phyloP scores from a whole-genome alignment of 2,888 invertebrate genomes.

The Eumerus sabulonum region DNA sequence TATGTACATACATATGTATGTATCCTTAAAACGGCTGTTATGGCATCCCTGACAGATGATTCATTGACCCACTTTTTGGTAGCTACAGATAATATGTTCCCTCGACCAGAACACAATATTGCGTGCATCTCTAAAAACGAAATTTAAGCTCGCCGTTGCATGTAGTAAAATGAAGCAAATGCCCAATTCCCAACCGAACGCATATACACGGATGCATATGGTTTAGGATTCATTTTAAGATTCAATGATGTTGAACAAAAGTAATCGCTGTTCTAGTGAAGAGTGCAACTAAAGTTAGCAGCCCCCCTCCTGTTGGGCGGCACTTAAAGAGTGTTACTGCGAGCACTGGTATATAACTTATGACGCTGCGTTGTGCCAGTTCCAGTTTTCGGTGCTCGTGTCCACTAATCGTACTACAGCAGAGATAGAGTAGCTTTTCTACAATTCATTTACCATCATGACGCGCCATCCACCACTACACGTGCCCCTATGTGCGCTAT shows the following conservation, averaged over 20 bases:
- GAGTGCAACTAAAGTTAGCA: slow-evolving; percentile 45
- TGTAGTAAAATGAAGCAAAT: slow-evolving; percentile 14
- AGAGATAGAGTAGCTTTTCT: slow-evolving; percentile 8
- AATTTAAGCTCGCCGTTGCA: background rate
- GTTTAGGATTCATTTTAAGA: slow-evolving; percentile 32
- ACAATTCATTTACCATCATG: slow-evolving; percentile 16
- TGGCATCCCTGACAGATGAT: slow-evolving; percentile 17
- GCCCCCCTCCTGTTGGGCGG: background rate
- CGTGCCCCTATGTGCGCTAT: background rate
- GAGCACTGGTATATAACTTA: background rate
- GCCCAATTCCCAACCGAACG: slow-evolving; percentile 31
- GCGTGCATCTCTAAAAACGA: slow-evolving; percentile 18
- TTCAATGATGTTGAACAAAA: slow-evolving; percentile 50
- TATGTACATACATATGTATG: no score
- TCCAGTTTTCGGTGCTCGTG: slow-evolving; percentile 24
- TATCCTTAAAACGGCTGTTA: no score
- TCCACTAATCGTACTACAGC: slow-evolving; percentile 35
- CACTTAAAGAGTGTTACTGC: background rate
- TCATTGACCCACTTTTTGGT: background rate
- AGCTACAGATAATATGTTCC: slow-evolving; percentile 1
- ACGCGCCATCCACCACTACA: background rate
- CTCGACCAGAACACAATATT: slow-evolving; percentile 24
- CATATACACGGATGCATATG: background rate
- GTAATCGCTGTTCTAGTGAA: slow-evolving; percentile 31
- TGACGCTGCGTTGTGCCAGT: slow-evolving; percentile 30